A percentile compares a stretch with the other conserved stretches of the same genome.
Conservation (phyloP, 92 coral and sea anemone species). For the Porites divaricata region DNA sequence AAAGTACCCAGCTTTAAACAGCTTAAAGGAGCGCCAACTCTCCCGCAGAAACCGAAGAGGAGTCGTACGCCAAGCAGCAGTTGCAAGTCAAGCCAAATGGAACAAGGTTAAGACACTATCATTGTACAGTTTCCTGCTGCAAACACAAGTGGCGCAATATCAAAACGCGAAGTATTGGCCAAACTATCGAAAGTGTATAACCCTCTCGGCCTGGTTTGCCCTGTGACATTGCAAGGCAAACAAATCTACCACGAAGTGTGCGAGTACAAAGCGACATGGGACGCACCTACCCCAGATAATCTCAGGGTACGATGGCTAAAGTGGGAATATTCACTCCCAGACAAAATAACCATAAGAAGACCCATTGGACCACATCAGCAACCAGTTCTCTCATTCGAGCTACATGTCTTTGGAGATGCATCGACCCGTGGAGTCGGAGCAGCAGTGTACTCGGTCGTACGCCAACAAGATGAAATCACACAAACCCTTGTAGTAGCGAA, state of each 20-base stretch:
- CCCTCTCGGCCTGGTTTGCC: conserved; percentile 17
- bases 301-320: conserved; percentile 18
- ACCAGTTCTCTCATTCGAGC: conserved; percentile 22
- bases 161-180: conserved; percentile 32
- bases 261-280: conserved; percentile 48
- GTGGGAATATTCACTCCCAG: conserved; percentile 36
- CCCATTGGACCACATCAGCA: conserved; percentile 32
- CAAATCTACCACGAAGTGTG: conserved; percentile 52
- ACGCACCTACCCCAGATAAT: conserved; percentile 6
- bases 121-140: conserved; percentile 6
- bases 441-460: too few species aligned
- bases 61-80: conserved; percentile 43
- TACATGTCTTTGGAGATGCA: too few species aligned
- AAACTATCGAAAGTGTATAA: conserved; percentile 34
- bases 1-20: not conserved
- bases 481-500: not conserved
- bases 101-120: conserved; percentile 20
- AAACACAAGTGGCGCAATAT: not conserved
- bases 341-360: not conserved
- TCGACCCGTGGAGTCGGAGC: too few species aligned
- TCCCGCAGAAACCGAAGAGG: conserved; percentile 9
- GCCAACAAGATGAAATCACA: not conserved
- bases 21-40: too few species aligned
- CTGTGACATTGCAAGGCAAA: conserved; percentile 38
- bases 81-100: conserved; percentile 19